Evolutionary conservation across 2,888 invertebrate genomes (phyloP).

Genomic region (Idaea dimidiata): DNA sequence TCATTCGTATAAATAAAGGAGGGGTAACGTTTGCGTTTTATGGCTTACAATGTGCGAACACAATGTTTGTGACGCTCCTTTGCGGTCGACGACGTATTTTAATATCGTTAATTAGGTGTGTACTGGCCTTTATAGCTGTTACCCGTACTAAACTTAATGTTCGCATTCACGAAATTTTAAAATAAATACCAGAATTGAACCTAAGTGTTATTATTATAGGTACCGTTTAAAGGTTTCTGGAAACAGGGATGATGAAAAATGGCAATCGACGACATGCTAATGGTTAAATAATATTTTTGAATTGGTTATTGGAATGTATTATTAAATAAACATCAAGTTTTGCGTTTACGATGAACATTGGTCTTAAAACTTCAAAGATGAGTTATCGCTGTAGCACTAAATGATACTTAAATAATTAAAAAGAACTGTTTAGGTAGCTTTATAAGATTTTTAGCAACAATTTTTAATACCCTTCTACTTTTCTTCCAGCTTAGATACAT

Average conservation of each 20-base stretch:
- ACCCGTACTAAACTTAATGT: slow-evolving; percentile 30
- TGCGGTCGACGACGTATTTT: slow-evolving; percentile 74
- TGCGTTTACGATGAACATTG: background rate
- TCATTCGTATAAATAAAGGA: slow-evolving; percentile 78
- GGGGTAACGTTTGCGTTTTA: slow-evolving; percentile 80
- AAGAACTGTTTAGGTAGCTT: background rate
- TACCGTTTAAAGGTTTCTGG: background rate
- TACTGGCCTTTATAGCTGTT: slow-evolving; percentile 55
- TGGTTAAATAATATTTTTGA: background rate
- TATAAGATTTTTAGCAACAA: no score
- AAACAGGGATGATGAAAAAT: slow-evolving; percentile 1
- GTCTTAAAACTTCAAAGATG: background rate
- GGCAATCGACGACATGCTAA: background rate
- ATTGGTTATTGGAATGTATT: slow-evolving; percentile 2
- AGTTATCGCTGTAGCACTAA: background rate
- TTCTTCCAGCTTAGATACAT: no score
- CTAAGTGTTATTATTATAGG: background rate
- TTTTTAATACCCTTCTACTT: no score
- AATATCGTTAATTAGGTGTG: slow-evolving; percentile 80
- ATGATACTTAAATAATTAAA: background rate
- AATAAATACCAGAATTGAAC: background rate
- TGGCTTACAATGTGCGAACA: slow-evolving; percentile 76
- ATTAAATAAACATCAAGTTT: background rate
- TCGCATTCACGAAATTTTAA: background rate
- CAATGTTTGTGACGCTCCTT: slow-evolving; percentile 69